Base-by-base conservation (phyloP, 2,797 vertebrate genomes). In the Coluber constrictor region DNA sequence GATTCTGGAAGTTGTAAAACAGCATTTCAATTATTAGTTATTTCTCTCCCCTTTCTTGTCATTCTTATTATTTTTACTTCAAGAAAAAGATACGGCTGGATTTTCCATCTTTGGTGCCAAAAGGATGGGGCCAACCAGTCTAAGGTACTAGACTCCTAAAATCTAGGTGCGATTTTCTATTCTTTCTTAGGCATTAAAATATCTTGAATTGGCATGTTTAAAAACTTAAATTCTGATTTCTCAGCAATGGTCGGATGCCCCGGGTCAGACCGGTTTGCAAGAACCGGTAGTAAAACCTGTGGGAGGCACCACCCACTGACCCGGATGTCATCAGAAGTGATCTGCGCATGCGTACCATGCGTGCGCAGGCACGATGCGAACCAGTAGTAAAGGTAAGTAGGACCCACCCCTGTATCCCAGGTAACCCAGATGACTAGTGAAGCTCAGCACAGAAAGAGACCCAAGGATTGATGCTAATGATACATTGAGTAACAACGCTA, bases 351-450 rank as follows among this genome's bases (percentile, higher is more conserved):
- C 6, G 47, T 51, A 51, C 47, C 0, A 6, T 51, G 47, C 1
- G 47, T 51, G 47, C 47, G 0, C 5, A 6, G 47, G 6, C 47
- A 47, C 5, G 1, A 47, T 47, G 47, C 47, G 1, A 47, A 47
- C 47, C 5, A 5, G 47, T 47, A 51, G 47, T 51, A 51, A 51
- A 51, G 7, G 47, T 7, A 51, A 8, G 47, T 51, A 51, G 47
- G 7, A 51, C 47, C 47, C 47, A 51, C 47, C 47, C 47, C 47
- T 51, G 47, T 86, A 47, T 60, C 4, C 47, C 47, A 93, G 79
- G 47, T 95, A 92, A 83, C 43, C 95, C 93, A 90, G 74, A 89
- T 89, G 60, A 92, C 74, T 20, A 37, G 43, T 54, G 83, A 56
- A 37, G 54, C 86, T 29, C 29, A 23, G 16, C 16, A n/a, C n/a